Evolutionary conservation across 2,797 vertebrate genomes (phyloP).

Genomic region (Taenioides sp.): DNA sequence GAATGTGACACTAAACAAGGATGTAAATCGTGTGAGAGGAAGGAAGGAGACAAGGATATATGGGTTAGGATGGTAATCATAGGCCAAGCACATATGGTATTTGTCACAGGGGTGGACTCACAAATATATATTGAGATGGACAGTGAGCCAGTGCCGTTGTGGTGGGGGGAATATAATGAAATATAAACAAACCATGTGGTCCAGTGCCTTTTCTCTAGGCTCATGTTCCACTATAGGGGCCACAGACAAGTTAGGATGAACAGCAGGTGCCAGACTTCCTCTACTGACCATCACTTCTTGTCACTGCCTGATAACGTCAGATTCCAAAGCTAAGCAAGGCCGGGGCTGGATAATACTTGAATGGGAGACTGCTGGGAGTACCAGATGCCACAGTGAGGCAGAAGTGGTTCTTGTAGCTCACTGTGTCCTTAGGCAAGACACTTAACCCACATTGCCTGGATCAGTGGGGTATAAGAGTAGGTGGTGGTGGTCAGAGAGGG

Average conservation of each 20-base stretch:
- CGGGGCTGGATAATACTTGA: no score
- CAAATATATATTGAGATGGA: conserved; percentile 42
- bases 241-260: conserved; percentile 40
- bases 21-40: conserved; percentile 60
- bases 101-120: conserved; percentile 29
- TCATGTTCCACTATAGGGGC: conserved; percentile 24
- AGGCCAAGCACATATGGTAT: conserved; percentile 46
- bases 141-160: neutral
- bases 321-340: no score
- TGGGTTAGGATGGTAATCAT: conserved; percentile 23
- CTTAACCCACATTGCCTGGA: no score
- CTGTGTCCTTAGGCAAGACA: no score
- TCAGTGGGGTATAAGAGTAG: no score
- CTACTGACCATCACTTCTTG: no score
- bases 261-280: conserved; percentile 36
- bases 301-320: neutral
- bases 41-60: neutral
- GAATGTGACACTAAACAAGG: conserved; percentile 70
- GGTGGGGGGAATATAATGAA: conserved; percentile 11
- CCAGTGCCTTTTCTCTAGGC: neutral
- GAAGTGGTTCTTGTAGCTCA: no score
- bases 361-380: no score
- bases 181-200: conserved; percentile 5
- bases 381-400: no score
- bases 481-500: no score